These are phyloP conservation scores for Vollenhovia emeryi DNA, from an alignment of 1,140 invertebrate species.

Conservation along the genomic window DNA sequence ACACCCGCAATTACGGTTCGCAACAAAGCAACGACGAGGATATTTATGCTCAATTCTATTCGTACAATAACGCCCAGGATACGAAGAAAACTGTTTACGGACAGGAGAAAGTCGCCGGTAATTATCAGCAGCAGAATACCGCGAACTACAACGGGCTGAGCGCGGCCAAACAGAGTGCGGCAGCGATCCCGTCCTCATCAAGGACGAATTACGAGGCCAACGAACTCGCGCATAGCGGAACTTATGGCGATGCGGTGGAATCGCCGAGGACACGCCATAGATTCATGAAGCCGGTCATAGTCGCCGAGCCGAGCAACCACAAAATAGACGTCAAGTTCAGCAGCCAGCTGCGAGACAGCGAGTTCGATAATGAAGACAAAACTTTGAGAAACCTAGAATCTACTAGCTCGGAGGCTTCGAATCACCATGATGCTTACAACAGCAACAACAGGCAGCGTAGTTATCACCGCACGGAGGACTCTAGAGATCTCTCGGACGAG, in stretches of 20 bases:
- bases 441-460: slow-evolving; percentile 67
- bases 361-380: slow-evolving; percentile 1
- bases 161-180: slow-evolving; percentile 30
- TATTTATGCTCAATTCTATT: slow-evolving; percentile 56
- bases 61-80: slow-evolving; percentile 30
- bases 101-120: slow-evolving; percentile 70
- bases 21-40: slow-evolving; percentile 30
- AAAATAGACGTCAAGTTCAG: slow-evolving; percentile 69
- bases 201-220: slow-evolving; percentile 63
- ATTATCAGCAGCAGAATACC: slow-evolving; percentile 67
- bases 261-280: slow-evolving; percentile 43
- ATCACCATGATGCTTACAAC: slow-evolving; percentile 52
- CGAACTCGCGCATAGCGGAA: not conserved
- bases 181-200: slow-evolving; percentile 52
- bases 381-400: slow-evolving; percentile 41
- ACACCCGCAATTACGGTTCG: slow-evolving; percentile 62
- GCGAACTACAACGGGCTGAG: slow-evolving; percentile 63
- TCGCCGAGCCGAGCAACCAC: slow-evolving; percentile 74
- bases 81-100: slow-evolving; percentile 57
- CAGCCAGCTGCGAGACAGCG: not conserved
- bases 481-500: slow-evolving; percentile 76
- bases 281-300: slow-evolving; percentile 74
- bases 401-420: slow-evolving; percentile 13
- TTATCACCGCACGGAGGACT: slow-evolving; percentile 75
- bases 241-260: slow-evolving; percentile 9